Conservation (phyloP, 1,140 invertebrate species). For the Lethocerus indicus region DNA sequence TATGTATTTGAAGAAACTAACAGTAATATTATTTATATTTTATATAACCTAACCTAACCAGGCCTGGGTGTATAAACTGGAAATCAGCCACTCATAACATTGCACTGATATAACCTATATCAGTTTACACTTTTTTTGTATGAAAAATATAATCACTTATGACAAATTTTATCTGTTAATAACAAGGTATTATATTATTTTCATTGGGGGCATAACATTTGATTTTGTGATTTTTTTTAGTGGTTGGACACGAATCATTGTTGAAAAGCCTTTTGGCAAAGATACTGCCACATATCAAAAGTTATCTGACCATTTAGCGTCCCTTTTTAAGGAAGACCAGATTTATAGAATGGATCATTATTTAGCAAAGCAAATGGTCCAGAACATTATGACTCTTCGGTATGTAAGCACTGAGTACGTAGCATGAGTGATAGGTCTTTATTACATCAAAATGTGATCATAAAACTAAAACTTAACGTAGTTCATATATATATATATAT, state of each 20-base stretch:
- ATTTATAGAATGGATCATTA: slow-evolving; percentile 98
- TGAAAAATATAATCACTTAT: no score
- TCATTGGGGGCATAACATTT: slow-evolving; percentile 12
- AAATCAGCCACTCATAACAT: no score
- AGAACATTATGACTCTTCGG: slow-evolving; percentile 91
- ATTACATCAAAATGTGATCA: no score
- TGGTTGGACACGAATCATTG: slow-evolving; percentile 90
- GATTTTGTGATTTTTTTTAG: slow-evolving; percentile 28
- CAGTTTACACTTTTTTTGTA: no score
- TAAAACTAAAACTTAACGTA: no score
- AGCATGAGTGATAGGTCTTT: no score
- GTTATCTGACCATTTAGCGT: slow-evolving; percentile 72
- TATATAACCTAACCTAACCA: no score
- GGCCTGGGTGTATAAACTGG: no score
- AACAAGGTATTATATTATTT: neutral
- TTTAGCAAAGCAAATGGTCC: slow-evolving; percentile 99
- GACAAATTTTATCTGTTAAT: neutral
- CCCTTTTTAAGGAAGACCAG: slow-evolving; percentile 86
- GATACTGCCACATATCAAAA: slow-evolving; percentile 71
- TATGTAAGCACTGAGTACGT: slow-evolving; percentile 24
- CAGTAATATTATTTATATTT: no score
- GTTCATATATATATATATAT: no score
- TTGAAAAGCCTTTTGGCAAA: slow-evolving; percentile 97
- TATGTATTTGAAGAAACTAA: no score
- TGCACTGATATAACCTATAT: no score